Evolutionary conservation across 2,797 vertebrate species (phyloP).

Genomic region (Melanitta fusca): DNA sequence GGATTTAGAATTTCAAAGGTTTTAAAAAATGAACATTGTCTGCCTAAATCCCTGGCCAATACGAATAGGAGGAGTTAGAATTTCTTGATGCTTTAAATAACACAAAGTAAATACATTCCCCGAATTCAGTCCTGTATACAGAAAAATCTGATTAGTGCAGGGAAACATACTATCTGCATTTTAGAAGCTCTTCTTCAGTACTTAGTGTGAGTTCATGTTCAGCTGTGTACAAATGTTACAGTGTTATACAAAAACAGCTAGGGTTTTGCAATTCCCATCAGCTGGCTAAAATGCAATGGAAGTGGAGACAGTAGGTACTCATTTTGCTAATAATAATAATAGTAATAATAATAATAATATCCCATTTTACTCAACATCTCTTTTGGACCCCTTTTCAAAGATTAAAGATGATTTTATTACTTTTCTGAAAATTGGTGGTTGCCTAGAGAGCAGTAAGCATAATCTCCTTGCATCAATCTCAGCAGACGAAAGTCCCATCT

Average conservation of each 20-base stretch:
- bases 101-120: background rate
- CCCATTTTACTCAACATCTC: background rate
- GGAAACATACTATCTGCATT: background rate
- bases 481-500: background rate
- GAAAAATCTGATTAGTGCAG: background rate
- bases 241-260: background rate
- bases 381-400: background rate
- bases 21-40: background rate
- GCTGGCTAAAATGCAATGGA: background rate
- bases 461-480: background rate
- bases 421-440: background rate
- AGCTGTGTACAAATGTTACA: background rate
- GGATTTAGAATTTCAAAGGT: background rate
- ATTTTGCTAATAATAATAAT: background rate
- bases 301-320: background rate
- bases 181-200: background rate
- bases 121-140: background rate
- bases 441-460: background rate
- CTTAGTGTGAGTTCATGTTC: background rate
- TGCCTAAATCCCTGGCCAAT: background rate
- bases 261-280: background rate
- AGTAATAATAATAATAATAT: background rate
- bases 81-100: background rate
- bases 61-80: background rate
- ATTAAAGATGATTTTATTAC: background rate